Conservation (phyloP, 2,113 vertebrate genomes). For the Stegastes partitus region DNA sequence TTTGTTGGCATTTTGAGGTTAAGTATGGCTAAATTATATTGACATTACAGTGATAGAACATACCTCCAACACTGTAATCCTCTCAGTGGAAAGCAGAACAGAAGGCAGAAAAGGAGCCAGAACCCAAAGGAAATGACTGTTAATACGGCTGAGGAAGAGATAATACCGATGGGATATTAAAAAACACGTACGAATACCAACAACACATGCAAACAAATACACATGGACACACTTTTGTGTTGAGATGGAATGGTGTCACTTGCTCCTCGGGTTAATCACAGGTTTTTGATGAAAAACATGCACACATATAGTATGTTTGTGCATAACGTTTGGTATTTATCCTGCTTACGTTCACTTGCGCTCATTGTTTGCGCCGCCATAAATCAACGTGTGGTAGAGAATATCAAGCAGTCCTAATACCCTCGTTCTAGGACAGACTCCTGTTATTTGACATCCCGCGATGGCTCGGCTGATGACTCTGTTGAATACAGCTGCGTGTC, state of each 20-base stretch:
- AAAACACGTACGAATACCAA: constrained; percentile 7
- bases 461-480: constrained; percentile 16
- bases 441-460: constrained; percentile 44
- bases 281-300: constrained; percentile 10
- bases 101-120: neutral
- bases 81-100: neutral
- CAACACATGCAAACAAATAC: neutral
- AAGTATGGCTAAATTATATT: neutral
- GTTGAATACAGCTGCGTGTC: constrained; percentile 58
- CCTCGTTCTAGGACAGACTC: constrained; percentile 1
- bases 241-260: neutral
- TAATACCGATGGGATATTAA: constrained; percentile 38
- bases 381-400: neutral
- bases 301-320: neutral
- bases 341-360: neutral
- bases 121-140: neutral
- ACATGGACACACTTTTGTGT: neutral
- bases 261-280: neutral
- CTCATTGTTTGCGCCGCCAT: neutral
- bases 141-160: constrained; percentile 8
- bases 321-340: neutral
- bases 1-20: constrained; percentile 15
- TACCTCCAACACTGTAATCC: neutral
- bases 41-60: neutral
- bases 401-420: neutral